phyloP scores from a whole-genome alignment of 1,140 invertebrate species.

The Ooceraea biroi region DNA sequence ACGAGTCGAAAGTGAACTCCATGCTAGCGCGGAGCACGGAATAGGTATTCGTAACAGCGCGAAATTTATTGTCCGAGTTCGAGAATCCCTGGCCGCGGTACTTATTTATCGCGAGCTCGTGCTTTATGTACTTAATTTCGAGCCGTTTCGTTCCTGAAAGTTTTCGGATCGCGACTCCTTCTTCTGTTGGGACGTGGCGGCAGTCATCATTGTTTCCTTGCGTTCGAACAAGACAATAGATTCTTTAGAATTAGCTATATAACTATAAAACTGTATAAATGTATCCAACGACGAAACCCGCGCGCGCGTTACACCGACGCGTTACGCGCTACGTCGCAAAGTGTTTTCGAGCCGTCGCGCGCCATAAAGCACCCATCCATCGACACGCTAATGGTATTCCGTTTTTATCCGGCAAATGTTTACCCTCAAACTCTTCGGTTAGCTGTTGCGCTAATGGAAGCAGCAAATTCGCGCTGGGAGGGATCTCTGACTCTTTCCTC shows the following conservation, averaged over 20 bases:
- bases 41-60: conserved; percentile 44
- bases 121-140: conserved; percentile 49
- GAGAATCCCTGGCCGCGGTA: conserved; percentile 49
- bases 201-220: conserved; percentile 12
- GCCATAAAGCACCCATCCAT: conserved; percentile 19
- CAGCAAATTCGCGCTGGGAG: conserved; percentile 54
- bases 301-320: conserved; percentile 11
- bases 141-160: conserved; percentile 26
- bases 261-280: conserved; percentile 3
- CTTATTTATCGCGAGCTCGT: conserved; percentile 57
- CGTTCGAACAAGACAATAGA: conserved; percentile 8
- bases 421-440: conserved; percentile 15
- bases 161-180: conserved; percentile 50
- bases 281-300: neutral
- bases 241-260: conserved; percentile 30
- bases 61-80: conserved; percentile 58
- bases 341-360: conserved; percentile 12
- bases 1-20: conserved; percentile 59
- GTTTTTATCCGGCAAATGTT: conserved; percentile 57
- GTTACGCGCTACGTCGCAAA: conserved; percentile 24
- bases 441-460: conserved; percentile 57
- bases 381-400: conserved; percentile 43
- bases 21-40: conserved; percentile 38
- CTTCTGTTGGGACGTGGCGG: neutral
- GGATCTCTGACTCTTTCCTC: conserved; percentile 43